A percentile compares a stretch with the other conserved stretches of the same genome.
Evolutionary conservation across 2,888 invertebrate genomes (phyloP).

Genomic region (Drosophila aldrichi): DNA sequence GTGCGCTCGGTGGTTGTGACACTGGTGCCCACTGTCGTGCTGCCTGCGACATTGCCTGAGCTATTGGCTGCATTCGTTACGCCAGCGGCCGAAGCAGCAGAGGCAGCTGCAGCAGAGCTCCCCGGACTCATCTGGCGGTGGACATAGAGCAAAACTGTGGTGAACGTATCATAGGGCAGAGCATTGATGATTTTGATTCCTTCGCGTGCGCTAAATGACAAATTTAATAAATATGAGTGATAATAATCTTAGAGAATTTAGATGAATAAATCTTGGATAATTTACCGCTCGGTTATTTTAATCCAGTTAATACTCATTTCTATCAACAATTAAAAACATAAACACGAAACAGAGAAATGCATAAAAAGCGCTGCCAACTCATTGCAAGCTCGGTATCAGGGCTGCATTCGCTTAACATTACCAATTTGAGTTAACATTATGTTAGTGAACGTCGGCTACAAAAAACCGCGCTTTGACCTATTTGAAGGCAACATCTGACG

Average conservation of each 20-base stretch:
- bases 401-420: not conserved
- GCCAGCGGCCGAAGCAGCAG: constrained; percentile 15
- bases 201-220: constrained; percentile 82
- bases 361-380: constrained; percentile 18
- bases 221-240: not conserved
- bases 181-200: constrained; percentile 85
- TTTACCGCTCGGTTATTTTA: constrained; percentile 63
- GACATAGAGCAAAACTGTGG: constrained; percentile 84
- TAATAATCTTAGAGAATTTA: no score
- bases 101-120: constrained; percentile 4
- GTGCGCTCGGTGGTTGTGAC: constrained; percentile 62
- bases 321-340: constrained; percentile 9
- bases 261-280: not conserved
- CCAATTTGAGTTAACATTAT: constrained; percentile 7
- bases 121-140: constrained; percentile 84
- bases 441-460: not conserved
- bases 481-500: not conserved
- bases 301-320: constrained; percentile 69
- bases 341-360: constrained; percentile 6
- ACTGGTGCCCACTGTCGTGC: constrained; percentile 60
- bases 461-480: not conserved
- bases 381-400: not conserved
- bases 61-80: constrained; percentile 26
- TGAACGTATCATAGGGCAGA: constrained; percentile 83
- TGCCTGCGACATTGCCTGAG: constrained; percentile 6